Evolutionary conservation across 2,888 invertebrate genomes (phyloP).

Genomic region (Drosophila rubida): DNA sequence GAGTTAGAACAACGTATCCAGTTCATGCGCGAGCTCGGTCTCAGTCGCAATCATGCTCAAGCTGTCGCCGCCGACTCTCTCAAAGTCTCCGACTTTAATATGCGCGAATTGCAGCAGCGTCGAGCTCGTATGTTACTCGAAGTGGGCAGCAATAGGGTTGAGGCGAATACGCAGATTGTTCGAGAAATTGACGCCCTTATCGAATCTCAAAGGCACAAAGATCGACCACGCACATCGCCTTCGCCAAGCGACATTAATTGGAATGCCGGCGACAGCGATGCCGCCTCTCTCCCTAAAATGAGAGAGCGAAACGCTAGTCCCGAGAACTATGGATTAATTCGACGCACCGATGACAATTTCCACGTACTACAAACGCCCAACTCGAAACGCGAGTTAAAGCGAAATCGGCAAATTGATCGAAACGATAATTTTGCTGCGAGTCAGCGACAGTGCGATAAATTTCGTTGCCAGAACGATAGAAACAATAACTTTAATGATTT

Average conservation of each 20-base stretch:
- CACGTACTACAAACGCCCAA: neutral
- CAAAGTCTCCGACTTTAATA: constrained; percentile 41
- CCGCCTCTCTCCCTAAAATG: neutral
- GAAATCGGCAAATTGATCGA: neutral
- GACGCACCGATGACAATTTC: neutral
- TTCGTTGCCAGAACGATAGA: neutral
- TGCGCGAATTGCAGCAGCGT: constrained; percentile 37
- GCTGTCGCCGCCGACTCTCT: constrained; percentile 35
- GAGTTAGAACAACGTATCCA: constrained; percentile 47
- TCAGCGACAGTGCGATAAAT: neutral
- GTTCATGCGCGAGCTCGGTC: constrained; percentile 47
- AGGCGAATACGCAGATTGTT: constrained; percentile 38
- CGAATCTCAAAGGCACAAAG: constrained; percentile 3
- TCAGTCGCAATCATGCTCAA: constrained; percentile 42
- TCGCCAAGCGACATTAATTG: constrained; percentile 60
- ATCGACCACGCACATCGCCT: constrained; percentile 41
- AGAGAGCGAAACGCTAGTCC: constrained; percentile 2
- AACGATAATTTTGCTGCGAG: neutral
- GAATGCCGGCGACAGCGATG: constrained; percentile 16
- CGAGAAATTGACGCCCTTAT: constrained; percentile 30
- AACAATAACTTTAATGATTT: neutral
- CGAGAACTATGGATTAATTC: neutral
- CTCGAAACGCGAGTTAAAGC: neutral
- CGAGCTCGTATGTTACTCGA: constrained; percentile 42
- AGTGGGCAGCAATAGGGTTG: constrained; percentile 31